Percentiles rank a stretch among this genome's conserved stretches.
phyloP scores from a whole-genome alignment of 2,113 vertebrate genomes.

The Lontra canadensis region DNA sequence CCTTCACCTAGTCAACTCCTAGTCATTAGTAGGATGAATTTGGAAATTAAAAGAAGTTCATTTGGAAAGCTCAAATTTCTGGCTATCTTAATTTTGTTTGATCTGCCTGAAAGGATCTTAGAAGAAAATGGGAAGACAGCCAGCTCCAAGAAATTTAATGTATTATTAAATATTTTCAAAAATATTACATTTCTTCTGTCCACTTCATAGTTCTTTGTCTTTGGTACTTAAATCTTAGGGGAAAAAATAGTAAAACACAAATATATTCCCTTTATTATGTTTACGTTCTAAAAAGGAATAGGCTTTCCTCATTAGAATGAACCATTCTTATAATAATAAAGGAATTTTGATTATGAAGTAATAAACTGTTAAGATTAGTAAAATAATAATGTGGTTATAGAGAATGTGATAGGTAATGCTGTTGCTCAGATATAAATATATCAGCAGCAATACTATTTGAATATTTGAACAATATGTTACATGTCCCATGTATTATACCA shows the following conservation, averaged over 20 bases:
- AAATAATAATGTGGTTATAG: constrained; percentile 5
- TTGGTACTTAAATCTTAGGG: neutral
- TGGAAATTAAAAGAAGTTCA: neutral
- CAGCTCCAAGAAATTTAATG: neutral
- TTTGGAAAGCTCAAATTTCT: neutral
- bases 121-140: neutral
- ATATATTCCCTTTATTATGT: neutral
- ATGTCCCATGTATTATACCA: neutral
- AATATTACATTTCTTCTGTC: neutral
- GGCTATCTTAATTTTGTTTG: neutral
- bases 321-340: neutral
- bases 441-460: neutral
- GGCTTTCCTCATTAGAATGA: neutral
- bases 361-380: neutral
- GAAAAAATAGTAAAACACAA: neutral
- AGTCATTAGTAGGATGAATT: neutral
- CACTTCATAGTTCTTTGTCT: neutral
- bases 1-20: neutral
- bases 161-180: neutral
- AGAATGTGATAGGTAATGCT: neutral
- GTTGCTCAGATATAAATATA: neutral
- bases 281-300: neutral
- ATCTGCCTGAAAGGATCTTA: neutral
- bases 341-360: neutral
- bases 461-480: neutral